Evolutionary conservation across 2,888 invertebrate genomes (phyloP).

Genomic region (Ophion costatus): DNA sequence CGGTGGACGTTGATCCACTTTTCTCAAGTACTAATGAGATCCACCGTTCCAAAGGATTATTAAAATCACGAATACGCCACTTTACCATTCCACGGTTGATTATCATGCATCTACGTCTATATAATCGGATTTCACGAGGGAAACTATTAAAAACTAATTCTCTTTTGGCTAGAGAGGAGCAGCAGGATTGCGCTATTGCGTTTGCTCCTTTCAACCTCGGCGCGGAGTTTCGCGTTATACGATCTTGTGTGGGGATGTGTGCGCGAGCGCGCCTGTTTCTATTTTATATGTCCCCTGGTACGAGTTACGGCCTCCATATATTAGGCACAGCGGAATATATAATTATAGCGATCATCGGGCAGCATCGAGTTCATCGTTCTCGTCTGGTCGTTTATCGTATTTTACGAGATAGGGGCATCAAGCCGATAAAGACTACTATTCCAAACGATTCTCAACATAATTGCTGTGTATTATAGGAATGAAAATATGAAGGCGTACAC

Average conservation of each 20-base stretch:
- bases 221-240: slow-evolving; percentile 34
- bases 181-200: slow-evolving; percentile 4
- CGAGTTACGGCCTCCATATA: slow-evolving; percentile 35
- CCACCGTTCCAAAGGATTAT: slow-evolving; percentile 31
- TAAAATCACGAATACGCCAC: slow-evolving; percentile 40
- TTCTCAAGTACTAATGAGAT: slow-evolving; percentile 60
- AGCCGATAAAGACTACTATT: slow-evolving; percentile 15
- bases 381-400: slow-evolving; percentile 27
- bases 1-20: slow-evolving; percentile 52
- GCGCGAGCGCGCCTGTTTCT: neutral
- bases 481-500: neutral
- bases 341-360: slow-evolving; percentile 49
- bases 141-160: slow-evolving; percentile 42
- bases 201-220: slow-evolving; percentile 11
- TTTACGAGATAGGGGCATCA: slow-evolving; percentile 13
- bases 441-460: slow-evolving; percentile 20
- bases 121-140: slow-evolving; percentile 48
- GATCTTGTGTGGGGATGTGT: neutral
- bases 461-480: slow-evolving; percentile 25
- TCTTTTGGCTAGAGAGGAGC: neutral
- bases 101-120: slow-evolving; percentile 43
- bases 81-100: slow-evolving; percentile 36
- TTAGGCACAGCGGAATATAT: slow-evolving; percentile 41
- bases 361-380: slow-evolving; percentile 47
- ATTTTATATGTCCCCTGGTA: slow-evolving; percentile 15